Evolutionary conservation across 2,113 vertebrate species (phyloP).

Genomic region (Ascaphus truei): DNA sequence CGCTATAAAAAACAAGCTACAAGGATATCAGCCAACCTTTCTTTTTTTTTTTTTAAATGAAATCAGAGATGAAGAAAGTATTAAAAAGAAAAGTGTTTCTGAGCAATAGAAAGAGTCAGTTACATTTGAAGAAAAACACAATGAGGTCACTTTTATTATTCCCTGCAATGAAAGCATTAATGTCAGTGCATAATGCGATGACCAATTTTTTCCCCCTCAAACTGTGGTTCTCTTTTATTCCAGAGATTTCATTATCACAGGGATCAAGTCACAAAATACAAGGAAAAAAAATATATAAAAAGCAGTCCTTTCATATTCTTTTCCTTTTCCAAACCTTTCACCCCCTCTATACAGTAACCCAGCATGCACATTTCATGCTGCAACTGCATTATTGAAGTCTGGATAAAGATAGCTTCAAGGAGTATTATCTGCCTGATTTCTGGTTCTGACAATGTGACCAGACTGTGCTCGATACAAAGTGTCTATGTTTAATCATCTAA

Average conservation of each 20-base stretch:
- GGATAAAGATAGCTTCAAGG: conserved; percentile 18
- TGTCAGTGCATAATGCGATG: too few relatives aligned
- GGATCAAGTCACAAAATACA: neutral
- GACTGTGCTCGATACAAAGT: neutral
- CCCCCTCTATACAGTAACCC: neutral
- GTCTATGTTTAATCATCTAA: conserved; percentile 13
- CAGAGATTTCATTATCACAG: neutral
- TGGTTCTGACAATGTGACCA: conserved; percentile 1
- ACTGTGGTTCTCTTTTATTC: neutral
- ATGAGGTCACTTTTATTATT: neutral
- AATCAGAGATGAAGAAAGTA: neutral
- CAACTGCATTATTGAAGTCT: conserved; percentile 3
- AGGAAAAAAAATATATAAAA: neutral
- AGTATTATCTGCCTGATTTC: neutral
- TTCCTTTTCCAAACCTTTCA: neutral
- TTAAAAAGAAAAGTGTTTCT: neutral
- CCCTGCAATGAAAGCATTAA: too few relatives aligned
- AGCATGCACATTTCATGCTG: conserved; percentile 9
- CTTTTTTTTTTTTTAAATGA: neutral
- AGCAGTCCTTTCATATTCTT: neutral
- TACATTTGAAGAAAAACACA: neutral
- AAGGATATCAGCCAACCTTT: too few relatives aligned
- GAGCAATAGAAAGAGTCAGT: neutral
- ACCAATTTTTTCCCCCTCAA: too few relatives aligned
- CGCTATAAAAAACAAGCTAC: neutral